A percentile compares a stretch with the other conserved stretches of the same genome.
These are phyloP conservation scores for Pseudachorutes palmiensis DNA, from an alignment of 1,140 invertebrate species.

Conservation along the genomic window DNA sequence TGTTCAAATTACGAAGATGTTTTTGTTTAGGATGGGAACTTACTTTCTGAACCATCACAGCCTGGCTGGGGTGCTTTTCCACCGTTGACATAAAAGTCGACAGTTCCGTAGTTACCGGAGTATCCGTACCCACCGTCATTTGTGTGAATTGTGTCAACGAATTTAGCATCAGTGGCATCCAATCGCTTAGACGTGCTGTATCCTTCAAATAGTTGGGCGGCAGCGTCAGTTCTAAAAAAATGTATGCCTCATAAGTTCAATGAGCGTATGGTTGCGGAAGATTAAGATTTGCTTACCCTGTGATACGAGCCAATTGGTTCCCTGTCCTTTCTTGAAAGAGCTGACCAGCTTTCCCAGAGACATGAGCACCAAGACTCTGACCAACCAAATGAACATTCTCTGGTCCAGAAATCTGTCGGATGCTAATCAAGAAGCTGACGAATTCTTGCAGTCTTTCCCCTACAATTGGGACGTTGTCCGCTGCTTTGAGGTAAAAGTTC, in stretches of 20 bases:
- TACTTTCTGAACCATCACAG: constrained; percentile 39
- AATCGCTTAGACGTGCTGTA: constrained; percentile 39
- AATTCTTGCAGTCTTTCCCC: not conserved
- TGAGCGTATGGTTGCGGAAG: too few species aligned
- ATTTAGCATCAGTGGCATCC: constrained; percentile 53
- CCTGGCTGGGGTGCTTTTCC: constrained; percentile 52
- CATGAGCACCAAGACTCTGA: constrained; percentile 8
- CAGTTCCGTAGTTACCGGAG: constrained; percentile 49
- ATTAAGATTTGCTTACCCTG: constrained; percentile 17
- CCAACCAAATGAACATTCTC: constrained; percentile 9
- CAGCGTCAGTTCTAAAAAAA: constrained; percentile 24
- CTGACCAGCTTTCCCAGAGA: not conserved
- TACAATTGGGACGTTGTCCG: not conserved
- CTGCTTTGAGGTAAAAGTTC: not conserved
- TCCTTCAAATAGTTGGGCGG: constrained; percentile 7
- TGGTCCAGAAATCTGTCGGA: not conserved
- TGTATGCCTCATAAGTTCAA: not conserved
- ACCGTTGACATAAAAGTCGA: constrained; percentile 56
- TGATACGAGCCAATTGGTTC: not conserved
- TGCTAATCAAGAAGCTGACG: not conserved
- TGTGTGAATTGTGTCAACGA: constrained; percentile 61
- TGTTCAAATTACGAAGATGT: too few species aligned
- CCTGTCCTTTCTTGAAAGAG: not conserved
- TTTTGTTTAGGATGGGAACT: too few species aligned
- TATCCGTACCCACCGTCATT: constrained; percentile 54